These are phyloP conservation scores for Notospermus geniculatus DNA, from an alignment of 1,140 invertebrate genomes.

Conservation along the genomic window DNA sequence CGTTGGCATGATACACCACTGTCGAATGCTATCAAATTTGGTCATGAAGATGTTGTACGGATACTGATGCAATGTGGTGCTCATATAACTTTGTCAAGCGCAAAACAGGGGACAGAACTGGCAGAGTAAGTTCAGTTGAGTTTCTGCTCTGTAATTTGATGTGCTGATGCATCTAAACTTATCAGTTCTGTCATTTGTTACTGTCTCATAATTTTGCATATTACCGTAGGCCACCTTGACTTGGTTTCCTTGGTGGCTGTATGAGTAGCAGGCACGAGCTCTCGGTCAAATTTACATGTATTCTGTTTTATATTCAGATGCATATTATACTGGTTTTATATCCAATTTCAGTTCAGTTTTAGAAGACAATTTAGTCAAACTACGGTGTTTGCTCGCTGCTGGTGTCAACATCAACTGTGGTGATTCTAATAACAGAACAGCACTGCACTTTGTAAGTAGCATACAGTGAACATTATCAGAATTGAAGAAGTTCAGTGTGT, in stretches of 20 bases:
- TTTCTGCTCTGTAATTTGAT: too few species aligned
- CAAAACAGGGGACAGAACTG: conserved; percentile 63
- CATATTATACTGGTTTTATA: conserved; percentile 51
- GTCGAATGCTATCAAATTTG: conserved; percentile 42
- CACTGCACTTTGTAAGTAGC: conserved; percentile 59
- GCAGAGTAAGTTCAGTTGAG: conserved; percentile 58
- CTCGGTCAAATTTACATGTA: too few species aligned
- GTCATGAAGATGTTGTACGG: conserved; percentile 41
- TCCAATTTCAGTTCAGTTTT: conserved; percentile 49
- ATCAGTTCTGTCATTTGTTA: too few species aligned
- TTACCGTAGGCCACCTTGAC: too few species aligned
- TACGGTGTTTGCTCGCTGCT: conserved; percentile 64
- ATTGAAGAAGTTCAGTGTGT: too few species aligned
- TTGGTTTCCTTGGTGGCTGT: too few species aligned
- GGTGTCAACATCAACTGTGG: conserved; percentile 64
- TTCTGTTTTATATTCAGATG: too few species aligned
- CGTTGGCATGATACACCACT: conserved; percentile 53
- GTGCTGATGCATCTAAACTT: too few species aligned
- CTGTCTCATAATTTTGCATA: too few species aligned
- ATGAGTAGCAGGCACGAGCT: too few species aligned
- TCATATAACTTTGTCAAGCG: conserved; percentile 58
- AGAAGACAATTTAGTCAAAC: conserved; percentile 48
- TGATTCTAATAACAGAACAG: conserved; percentile 64
- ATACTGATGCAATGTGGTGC: conserved; percentile 66
- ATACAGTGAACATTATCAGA: too few species aligned